Percentiles rank a stretch among this genome's conserved stretches.
These are phyloP conservation scores for Drosophila novamexicana DNA, from an alignment of 1,140 invertebrate species.

Conservation along the genomic window DNA sequence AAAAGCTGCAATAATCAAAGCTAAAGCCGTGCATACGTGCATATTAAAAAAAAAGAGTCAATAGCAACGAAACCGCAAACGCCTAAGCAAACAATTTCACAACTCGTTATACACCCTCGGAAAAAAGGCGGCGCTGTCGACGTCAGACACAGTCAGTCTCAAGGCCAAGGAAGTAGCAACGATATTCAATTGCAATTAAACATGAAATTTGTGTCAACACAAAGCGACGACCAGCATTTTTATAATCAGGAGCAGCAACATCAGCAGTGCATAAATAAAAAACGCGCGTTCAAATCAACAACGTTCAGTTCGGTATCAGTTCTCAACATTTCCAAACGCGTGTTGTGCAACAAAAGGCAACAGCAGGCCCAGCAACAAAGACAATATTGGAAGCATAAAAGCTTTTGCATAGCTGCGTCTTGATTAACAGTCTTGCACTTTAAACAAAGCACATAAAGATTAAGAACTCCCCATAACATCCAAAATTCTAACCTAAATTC, in stretches of 20 bases:
- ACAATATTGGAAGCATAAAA: slow-evolving; percentile 83
- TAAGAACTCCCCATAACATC: slow-evolving; percentile 7
- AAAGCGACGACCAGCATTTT: slow-evolving; percentile 71
- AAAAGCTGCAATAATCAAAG: slow-evolving; percentile 41
- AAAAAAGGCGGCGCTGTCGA: slow-evolving; percentile 40
- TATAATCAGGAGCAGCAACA: slow-evolving; percentile 56
- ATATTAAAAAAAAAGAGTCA: slow-evolving; percentile 13
- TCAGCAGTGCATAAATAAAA: slow-evolving; percentile 63
- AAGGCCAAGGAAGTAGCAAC: slow-evolving; percentile 55
- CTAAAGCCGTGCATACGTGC: slow-evolving; percentile 27
- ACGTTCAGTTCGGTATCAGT: slow-evolving; percentile 61
- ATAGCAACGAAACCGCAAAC: slow-evolving; percentile 5
- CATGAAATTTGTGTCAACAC: slow-evolving; percentile 83
- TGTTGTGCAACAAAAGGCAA: slow-evolving; percentile 48
- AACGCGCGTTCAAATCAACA: slow-evolving; percentile 48
- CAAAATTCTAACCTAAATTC: slow-evolving; percentile 54
- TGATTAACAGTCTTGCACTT: slow-evolving; percentile 59
- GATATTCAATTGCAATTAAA: slow-evolving; percentile 77
- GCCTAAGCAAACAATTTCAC: slow-evolving; percentile 35
- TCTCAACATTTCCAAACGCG: slow-evolving; percentile 63
- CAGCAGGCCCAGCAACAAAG: slow-evolving; percentile 52
- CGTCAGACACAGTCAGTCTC: slow-evolving; percentile 38
- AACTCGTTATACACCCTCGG: slow-evolving; percentile 24
- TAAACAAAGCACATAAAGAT: slow-evolving; percentile 30
- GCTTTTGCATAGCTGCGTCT: slow-evolving; percentile 80